phyloP scores from a whole-genome alignment of 2,888 invertebrate genomes.

The Dryomyza anilis region DNA sequence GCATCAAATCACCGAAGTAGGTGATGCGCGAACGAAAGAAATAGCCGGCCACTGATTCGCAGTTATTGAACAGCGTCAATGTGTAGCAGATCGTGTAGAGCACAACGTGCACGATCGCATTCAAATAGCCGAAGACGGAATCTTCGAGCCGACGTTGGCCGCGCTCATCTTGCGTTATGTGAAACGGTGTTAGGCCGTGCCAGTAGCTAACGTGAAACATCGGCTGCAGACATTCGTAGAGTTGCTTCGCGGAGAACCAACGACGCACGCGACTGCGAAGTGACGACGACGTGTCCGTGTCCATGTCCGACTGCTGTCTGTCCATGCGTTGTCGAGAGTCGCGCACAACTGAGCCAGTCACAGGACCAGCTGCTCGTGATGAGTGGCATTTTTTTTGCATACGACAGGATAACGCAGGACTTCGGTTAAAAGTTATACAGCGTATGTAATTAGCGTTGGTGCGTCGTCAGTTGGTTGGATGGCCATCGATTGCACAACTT shows the following conservation, averaged over 20 bases:
- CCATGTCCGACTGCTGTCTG: too few relatives aligned
- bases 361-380: neutral
- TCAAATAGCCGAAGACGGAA: conserved; percentile 51
- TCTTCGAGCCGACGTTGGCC: conserved; percentile 44
- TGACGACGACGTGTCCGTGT: too few relatives aligned
- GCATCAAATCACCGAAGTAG: conserved; percentile 55
- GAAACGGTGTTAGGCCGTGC: conserved; percentile 56
- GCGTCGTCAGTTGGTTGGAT: too few relatives aligned
- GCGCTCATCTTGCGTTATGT: conserved; percentile 38
- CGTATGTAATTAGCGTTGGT: too few relatives aligned
- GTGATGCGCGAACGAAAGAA: conserved; percentile 56
- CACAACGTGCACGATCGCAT: conserved; percentile 45
- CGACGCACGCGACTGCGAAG: conserved; percentile 37
- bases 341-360: too few relatives aligned
- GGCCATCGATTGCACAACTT: too few relatives aligned
- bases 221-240: conserved; percentile 53
- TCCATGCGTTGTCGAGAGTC: conserved; percentile 39
- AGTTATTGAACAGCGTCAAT: conserved; percentile 49
- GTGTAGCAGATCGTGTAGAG: conserved; percentile 49
- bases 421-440: too few relatives aligned
- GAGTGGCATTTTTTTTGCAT: too few relatives aligned
- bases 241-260: conserved; percentile 48
- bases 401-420: too few relatives aligned
- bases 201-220: conserved; percentile 49
- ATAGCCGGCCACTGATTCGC: conserved; percentile 57